A percentile compares a stretch with the other conserved stretches of the same genome.
phyloP scores from a whole-genome alignment of 2,888 invertebrate genomes.

The Drosophila koepferae region DNA sequence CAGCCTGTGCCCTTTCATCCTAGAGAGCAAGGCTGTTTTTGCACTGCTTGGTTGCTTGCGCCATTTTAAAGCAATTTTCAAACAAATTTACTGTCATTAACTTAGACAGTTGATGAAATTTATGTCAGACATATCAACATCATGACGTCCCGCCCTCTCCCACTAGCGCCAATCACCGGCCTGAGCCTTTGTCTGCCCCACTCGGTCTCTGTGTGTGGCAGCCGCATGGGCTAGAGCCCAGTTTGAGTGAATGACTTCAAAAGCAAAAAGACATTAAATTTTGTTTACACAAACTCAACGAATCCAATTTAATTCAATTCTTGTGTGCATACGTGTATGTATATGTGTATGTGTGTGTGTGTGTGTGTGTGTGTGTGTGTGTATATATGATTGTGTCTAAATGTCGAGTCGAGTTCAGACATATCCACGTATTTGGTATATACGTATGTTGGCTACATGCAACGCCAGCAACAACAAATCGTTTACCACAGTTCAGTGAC shows the following conservation, averaged over 20 bases:
- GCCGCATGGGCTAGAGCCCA: slow-evolving; percentile 44
- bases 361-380: slow-evolving; percentile 20
- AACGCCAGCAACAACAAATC: slow-evolving; percentile 69
- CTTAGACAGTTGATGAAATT: slow-evolving; percentile 81
- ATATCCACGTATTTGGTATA: not conserved
- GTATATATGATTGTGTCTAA: not conserved
- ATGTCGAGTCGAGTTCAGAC: slow-evolving; percentile 2
- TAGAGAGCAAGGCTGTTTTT: slow-evolving; percentile 63
- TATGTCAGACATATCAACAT: slow-evolving; percentile 81
- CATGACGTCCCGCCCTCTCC: slow-evolving; percentile 45
- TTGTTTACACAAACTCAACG: slow-evolving; percentile 81
- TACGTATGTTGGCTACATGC: slow-evolving; percentile 66
- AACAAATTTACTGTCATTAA: slow-evolving; percentile 81
- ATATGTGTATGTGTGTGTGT: slow-evolving; percentile 9
- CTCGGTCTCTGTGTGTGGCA: slow-evolving; percentile 51
- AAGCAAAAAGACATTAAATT: slow-evolving; percentile 80
- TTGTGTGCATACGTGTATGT: slow-evolving; percentile 53
- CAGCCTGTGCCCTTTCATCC: slow-evolving; percentile 16
- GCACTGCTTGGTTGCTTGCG: slow-evolving; percentile 78
- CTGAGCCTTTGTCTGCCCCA: slow-evolving; percentile 49
- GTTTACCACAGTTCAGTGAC: slow-evolving; percentile 81
- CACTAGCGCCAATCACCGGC: slow-evolving; percentile 10
- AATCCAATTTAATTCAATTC: slow-evolving; percentile 80
- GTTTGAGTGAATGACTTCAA: slow-evolving; percentile 81
- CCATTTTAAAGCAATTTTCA: slow-evolving; percentile 81